phyloP scores from a whole-genome alignment of 2,113 vertebrate species.

The Azemiops feae region DNA sequence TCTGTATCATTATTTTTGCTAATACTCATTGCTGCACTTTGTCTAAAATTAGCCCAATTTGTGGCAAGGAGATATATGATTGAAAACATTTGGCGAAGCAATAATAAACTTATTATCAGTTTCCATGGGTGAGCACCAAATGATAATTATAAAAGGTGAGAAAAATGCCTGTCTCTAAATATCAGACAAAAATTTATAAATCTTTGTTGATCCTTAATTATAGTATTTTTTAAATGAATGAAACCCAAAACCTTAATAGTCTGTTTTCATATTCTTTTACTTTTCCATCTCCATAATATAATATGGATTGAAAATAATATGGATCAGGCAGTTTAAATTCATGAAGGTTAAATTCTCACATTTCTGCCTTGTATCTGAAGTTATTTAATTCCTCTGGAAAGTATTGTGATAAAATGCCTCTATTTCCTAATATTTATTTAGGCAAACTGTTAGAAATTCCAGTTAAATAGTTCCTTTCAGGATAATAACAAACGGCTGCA shows the following conservation, averaged over 20 bases:
- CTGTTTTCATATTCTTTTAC: neutral
- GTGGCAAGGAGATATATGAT: neutral
- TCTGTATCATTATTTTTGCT: too few relatives aligned
- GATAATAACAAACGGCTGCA: neutral
- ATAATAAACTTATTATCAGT: neutral
- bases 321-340: neutral
- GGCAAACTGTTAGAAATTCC: neutral
- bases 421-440: neutral
- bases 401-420: neutral
- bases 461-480: neutral
- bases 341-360: neutral
- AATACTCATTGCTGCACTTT: neutral
- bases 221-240: neutral
- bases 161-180: neutral
- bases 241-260: neutral
- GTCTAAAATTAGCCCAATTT: neutral
- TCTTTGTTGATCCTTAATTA: neutral
- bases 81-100: neutral
- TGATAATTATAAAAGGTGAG: neutral
- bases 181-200: neutral
- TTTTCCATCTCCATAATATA: neutral
- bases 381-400: neutral
- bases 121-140: neutral
- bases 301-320: neutral
- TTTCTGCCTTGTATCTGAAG: neutral